phyloP scores from a whole-genome alignment of 2,113 vertebrate species.

The Cygnus atratus region DNA sequence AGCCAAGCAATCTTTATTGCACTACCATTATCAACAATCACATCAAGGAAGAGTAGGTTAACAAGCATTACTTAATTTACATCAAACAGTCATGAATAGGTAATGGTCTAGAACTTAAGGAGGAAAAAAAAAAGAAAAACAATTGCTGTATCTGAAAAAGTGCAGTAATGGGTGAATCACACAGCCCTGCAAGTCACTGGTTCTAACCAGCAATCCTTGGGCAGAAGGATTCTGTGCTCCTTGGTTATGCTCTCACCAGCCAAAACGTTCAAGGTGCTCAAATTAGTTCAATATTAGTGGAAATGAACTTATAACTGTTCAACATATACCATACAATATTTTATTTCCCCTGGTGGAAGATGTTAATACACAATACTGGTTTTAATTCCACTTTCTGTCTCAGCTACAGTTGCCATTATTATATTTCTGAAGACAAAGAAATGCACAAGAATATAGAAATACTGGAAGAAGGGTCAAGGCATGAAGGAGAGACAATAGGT shows the following conservation, averaged over 20 bases:
- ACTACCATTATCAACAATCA: neutral
- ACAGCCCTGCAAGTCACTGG: neutral
- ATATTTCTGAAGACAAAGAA: neutral
- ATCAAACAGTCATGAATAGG: neutral
- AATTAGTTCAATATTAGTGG: neutral
- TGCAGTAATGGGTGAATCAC: neutral
- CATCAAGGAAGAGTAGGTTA: neutral
- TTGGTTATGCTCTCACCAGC: neutral
- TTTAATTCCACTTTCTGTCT: neutral
- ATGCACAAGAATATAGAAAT: neutral
- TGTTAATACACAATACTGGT: neutral
- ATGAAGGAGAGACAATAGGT: neutral
- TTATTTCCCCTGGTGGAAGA: neutral
- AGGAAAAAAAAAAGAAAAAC: neutral
- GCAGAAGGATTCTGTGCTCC: neutral
- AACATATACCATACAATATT: neutral
- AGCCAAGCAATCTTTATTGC: accelerated
- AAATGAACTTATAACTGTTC: neutral
- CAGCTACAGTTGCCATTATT: neutral
- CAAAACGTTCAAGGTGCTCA: neutral
- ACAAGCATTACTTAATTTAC: neutral
- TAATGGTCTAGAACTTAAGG: neutral
- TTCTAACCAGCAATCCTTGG: neutral
- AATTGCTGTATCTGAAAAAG: no score
- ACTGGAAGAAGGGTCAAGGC: neutral